Base-by-base conservation (phyloP, 2,888 invertebrate genomes). In the Ochropleura plecta region DNA sequence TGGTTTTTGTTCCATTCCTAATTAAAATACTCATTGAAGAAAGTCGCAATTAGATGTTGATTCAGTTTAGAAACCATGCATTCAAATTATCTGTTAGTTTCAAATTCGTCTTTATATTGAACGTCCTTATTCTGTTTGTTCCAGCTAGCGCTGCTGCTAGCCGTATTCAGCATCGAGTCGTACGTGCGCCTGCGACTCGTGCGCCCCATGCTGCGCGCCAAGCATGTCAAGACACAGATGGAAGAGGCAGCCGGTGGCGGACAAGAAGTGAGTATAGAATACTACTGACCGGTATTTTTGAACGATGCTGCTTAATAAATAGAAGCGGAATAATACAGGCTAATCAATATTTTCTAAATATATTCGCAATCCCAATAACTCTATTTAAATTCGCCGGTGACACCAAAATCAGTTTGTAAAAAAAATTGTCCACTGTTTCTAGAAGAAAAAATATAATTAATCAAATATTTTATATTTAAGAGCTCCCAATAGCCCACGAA, bases 221-320 rank as follows among this genome's bases (percentile, higher is more conserved):
- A 98, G 93, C 97, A 97, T 76, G 97, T 97, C 87, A 98, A 98
- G 91, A 98, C 97, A 20, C 97, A 97, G 84, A 97, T 98, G 91
- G 98, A 98, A 91, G 97, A 97, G 68, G 97, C 97, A 0, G 97
- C 98, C 6, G 98, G 98, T 44, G 97, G 98, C 69, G 98, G 98
- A 1, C 97, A 97, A 89, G 98, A 98, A 96, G 96, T 96, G 73
- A 93, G 90, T 88, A 94, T 14, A 16, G 3, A 9, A 16, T 44
- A n/a, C 1, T 40, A 30, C 5, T 42, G n/a, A n/a, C n/a, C n/a
- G n/a, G 16, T 40, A n/a, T 40, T 40, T 55, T 20, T 30, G 1
- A 0, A 42, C 4, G 0, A 46, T 8, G 14, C 5, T n/a, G 14
- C 1, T 14, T 16, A 5, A 14, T n/a, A 42, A 6, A 16, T 30